Conservation (phyloP, 2,113 vertebrate species). For the Jaculus jaculus region DNA sequence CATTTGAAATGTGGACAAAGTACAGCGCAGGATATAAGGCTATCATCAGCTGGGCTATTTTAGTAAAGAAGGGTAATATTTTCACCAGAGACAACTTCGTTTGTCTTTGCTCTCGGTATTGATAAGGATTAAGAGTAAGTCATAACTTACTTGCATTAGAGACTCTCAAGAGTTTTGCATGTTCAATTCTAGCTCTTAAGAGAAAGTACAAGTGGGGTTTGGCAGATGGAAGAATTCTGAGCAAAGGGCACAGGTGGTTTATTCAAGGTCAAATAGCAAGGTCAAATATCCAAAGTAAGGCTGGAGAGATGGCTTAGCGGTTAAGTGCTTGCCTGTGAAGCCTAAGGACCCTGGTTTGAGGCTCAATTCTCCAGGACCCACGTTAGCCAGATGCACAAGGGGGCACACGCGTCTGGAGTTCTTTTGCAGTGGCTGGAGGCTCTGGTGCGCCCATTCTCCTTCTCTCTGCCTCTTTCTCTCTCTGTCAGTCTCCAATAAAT, state of each 20-base stretch:
- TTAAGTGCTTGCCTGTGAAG: too few relatives aligned
- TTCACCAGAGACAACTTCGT: background rate
- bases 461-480: too few relatives aligned
- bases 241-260: background rate
- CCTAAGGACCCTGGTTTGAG: too few relatives aligned
- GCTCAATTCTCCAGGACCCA: too few relatives aligned
- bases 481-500: too few relatives aligned
- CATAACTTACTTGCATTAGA: background rate
- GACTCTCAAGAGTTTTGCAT: background rate
- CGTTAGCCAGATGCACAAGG: too few relatives aligned
- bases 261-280: conserved; percentile 9
- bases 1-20: background rate
- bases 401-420: too few relatives aligned
- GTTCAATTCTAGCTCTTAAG: background rate
- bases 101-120: background rate
- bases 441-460: too few relatives aligned
- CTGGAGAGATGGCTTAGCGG: too few relatives aligned
- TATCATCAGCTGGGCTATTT: conserved; percentile 1
- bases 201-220: background rate
- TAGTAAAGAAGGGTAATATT: background rate
- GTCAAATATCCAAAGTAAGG: background rate
- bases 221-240: background rate
- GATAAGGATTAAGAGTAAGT: background rate
- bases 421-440: too few relatives aligned
- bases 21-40: background rate